These are phyloP conservation scores for Endomychus coccineus DNA, from an alignment of 2,888 invertebrate species.

Conservation along the genomic window DNA sequence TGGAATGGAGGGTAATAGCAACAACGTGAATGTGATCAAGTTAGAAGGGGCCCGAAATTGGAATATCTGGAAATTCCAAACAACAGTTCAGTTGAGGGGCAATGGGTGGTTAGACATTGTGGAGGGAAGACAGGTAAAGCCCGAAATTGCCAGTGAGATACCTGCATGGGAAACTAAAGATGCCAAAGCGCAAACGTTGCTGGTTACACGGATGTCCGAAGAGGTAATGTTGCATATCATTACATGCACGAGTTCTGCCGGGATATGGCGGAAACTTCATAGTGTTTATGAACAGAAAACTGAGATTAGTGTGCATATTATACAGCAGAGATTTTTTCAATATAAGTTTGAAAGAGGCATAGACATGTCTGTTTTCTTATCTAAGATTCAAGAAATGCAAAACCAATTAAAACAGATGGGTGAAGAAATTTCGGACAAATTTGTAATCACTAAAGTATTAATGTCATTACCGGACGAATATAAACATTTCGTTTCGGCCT, in stretches of 20 bases:
- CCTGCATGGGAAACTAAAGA: too few species aligned
- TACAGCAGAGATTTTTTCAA: conserved; percentile 33
- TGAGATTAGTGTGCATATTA: conserved; percentile 30
- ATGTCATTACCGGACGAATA: too few species aligned
- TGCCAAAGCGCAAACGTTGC: too few species aligned
- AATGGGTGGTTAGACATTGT: not conserved
- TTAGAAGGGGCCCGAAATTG: conserved; percentile 1
- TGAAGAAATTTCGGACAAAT: conserved; percentile 21
- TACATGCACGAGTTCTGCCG: conserved; percentile 18
- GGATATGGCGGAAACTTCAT: conserved; percentile 25
- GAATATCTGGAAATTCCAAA: conserved; percentile 2
- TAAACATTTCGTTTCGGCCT: conserved; percentile 23
- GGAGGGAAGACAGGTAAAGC: too few species aligned
- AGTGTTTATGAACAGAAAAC: conserved; percentile 30
- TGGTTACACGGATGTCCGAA: too few species aligned
- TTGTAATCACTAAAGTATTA: conserved; percentile 21
- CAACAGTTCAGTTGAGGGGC: not conserved
- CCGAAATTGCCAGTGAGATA: too few species aligned
- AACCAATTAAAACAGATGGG: conserved; percentile 19
- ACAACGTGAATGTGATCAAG: too few species aligned
- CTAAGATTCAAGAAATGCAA: conserved; percentile 20
- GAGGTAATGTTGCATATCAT: conserved; percentile 23
- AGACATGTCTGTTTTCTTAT: conserved; percentile 24
- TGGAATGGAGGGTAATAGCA: too few species aligned
- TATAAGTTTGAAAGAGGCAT: conserved; percentile 23